A percentile compares a stretch with the other conserved stretches of the same genome.
Conservation (phyloP, 2,888 invertebrate genomes). For the Drosophila limbata region DNA sequence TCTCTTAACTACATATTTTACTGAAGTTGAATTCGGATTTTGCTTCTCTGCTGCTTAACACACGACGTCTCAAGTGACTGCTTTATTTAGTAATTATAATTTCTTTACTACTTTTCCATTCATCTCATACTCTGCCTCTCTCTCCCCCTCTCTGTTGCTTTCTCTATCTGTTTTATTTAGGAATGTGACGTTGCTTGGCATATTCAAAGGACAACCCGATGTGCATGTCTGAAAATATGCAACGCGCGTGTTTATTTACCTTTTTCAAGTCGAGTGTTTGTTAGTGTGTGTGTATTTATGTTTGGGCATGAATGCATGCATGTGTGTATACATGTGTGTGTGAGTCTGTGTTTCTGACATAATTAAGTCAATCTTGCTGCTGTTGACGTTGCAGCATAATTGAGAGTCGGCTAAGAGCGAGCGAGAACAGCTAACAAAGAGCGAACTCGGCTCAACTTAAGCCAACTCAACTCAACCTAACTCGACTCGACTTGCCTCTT, state of each 20-base stretch:
- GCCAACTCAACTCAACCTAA: slow-evolving; percentile 17
- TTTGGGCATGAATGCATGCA: slow-evolving; percentile 12
- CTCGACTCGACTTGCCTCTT: not conserved
- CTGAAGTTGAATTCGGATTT: slow-evolving; percentile 10
- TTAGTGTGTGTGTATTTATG: slow-evolving; percentile 11
- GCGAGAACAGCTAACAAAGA: slow-evolving; percentile 43
- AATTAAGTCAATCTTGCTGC: slow-evolving; percentile 74
- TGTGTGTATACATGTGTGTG: slow-evolving; percentile 13
- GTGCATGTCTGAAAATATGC: slow-evolving; percentile 51
- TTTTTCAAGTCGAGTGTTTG: slow-evolving; percentile 48
- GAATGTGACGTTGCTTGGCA: slow-evolving; percentile 40
- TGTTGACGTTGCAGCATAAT: slow-evolving; percentile 77
- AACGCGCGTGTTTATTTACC: slow-evolving; percentile 72
- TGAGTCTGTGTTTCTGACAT: slow-evolving; percentile 59
- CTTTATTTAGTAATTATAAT: slow-evolving; percentile 78
- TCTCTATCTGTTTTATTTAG: slow-evolving; percentile 26
- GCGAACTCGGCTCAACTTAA: slow-evolving; percentile 14
- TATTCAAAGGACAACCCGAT: slow-evolving; percentile 45
- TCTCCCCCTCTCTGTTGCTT: not conserved
- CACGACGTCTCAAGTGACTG: slow-evolving; percentile 71
- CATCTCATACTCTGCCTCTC: not conserved
- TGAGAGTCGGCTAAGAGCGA: slow-evolving; percentile 56
- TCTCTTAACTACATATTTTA: slow-evolving; percentile 3
- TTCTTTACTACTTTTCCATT: slow-evolving; percentile 35
- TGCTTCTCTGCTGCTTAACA: slow-evolving; percentile 14